A percentile compares a stretch with the other conserved stretches of the same genome.
These are phyloP conservation scores for Sebastes matsubarae DNA, from an alignment of 2,797 vertebrate species.

Conservation along the genomic window DNA sequence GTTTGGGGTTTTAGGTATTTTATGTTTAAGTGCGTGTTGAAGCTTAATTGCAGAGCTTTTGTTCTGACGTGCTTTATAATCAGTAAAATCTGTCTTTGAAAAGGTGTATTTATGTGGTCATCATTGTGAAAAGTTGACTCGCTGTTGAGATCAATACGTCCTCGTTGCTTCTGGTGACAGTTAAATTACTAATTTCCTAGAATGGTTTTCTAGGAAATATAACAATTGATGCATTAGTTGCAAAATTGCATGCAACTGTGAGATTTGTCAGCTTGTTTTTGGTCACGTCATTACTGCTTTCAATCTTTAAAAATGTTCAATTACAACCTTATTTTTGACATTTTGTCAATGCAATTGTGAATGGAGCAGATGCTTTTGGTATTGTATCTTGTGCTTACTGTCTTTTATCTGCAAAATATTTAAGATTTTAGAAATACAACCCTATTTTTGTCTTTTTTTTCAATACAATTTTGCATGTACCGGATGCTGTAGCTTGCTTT, in stretches of 20 bases:
- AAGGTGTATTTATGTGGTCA: not conserved
- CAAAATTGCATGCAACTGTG: not conserved
- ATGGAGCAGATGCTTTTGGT: not conserved
- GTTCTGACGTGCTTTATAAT: not conserved
- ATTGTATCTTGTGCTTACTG: not conserved
- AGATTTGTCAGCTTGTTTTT: not conserved
- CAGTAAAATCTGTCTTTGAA: not conserved
- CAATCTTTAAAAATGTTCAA: not conserved
- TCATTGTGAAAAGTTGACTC: not conserved
- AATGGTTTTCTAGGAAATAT: not conserved
- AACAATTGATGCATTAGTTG: not conserved
- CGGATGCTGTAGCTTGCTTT: not conserved
- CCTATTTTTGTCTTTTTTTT: not conserved
- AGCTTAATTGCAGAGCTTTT: not conserved
- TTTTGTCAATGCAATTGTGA: not conserved
- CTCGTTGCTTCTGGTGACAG: slow-evolving; percentile 1
- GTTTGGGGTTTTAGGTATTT: not conserved
- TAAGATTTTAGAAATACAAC: too few species aligned
- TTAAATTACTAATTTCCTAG: slow-evolving; percentile 19
- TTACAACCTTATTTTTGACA: not conserved
- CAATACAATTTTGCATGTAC: not conserved
- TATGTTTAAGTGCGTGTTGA: not conserved
- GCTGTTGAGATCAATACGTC: slow-evolving; percentile 16
- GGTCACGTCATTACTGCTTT: not conserved
- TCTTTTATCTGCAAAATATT: not conserved